A percentile compares a stretch with the other conserved stretches of the same genome.
Conservation (phyloP, 2,113 vertebrate species). For the Ivindomyrus marchei region DNA sequence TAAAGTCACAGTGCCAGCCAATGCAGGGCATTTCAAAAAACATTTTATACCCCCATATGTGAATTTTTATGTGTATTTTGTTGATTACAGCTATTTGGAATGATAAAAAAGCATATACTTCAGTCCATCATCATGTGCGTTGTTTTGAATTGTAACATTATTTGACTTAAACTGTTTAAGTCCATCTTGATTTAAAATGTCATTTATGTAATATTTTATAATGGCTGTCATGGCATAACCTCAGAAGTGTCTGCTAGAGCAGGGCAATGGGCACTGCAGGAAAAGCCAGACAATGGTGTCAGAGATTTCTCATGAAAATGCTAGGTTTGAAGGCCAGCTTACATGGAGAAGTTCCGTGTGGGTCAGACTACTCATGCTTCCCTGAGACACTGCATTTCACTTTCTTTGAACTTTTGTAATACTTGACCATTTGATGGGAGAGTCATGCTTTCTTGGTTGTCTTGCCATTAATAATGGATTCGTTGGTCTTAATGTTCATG, state of each 20-base stretch:
- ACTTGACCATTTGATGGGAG: not conserved
- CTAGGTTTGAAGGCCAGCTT: not conserved
- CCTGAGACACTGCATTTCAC: not conserved
- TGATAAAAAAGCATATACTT: not conserved
- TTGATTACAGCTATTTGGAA: not conserved
- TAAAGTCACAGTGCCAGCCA: not conserved
- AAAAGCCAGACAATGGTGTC: not conserved
- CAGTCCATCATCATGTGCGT: not conserved
- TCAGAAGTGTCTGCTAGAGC: not conserved
- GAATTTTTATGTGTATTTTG: not conserved
- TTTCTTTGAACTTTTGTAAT: not conserved
- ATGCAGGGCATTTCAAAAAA: not conserved
- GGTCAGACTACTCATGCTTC: not conserved
- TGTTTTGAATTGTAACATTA: not conserved
- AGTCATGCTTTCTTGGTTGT: not conserved
- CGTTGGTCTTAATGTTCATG: not conserved
- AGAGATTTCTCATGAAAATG: not conserved
- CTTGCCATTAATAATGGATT: not conserved
- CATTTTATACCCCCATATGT: not conserved
- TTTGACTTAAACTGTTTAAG: not conserved
- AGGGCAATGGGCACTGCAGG: not conserved
- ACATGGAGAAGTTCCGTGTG: not conserved
- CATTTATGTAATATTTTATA: not conserved
- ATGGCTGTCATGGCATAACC: not conserved
- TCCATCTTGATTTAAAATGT: not conserved